Evolutionary conservation across 2,888 invertebrate genomes (phyloP).

Genomic region (Rhingia rostrata): DNA sequence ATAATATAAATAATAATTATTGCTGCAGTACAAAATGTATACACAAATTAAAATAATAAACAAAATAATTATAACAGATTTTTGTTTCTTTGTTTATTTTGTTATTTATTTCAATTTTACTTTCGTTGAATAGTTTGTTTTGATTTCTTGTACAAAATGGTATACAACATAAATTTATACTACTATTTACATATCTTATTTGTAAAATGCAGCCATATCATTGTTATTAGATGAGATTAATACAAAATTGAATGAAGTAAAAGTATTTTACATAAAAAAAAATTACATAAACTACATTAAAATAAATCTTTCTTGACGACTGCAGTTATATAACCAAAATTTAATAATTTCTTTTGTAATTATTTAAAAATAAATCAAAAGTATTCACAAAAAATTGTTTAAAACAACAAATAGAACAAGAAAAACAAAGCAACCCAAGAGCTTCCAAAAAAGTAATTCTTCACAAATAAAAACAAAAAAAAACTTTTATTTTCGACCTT

Average conservation of each 20-base stretch:
- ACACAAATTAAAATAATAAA: conserved; percentile 31
- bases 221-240: conserved; percentile 70
- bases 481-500: conserved; percentile 42
- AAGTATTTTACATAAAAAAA: conserved; percentile 26
- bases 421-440: conserved; percentile 66
- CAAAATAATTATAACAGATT: neutral
- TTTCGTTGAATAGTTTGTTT: neutral
- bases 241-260: conserved; percentile 30
- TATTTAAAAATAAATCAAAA: conserved; percentile 27
- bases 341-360: conserved; percentile 40
- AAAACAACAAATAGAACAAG: conserved; percentile 21
- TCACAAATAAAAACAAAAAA: conserved; percentile 3
- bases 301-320: conserved; percentile 42
- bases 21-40: conserved; percentile 72
- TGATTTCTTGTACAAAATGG: conserved; percentile 34
- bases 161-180: conserved; percentile 54
- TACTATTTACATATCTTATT: conserved; percentile 73
- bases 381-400: conserved; percentile 40
- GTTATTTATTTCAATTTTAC: conserved; percentile 22
- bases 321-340: conserved; percentile 50
- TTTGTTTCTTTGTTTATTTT: conserved; percentile 4
- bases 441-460: conserved; percentile 67
- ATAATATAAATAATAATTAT: conserved; percentile 41
- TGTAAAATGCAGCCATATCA: conserved; percentile 74
- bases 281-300: conserved; percentile 24